phyloP scores from a whole-genome alignment of 2,797 vertebrate species.

The Serranus cabrilla region DNA sequence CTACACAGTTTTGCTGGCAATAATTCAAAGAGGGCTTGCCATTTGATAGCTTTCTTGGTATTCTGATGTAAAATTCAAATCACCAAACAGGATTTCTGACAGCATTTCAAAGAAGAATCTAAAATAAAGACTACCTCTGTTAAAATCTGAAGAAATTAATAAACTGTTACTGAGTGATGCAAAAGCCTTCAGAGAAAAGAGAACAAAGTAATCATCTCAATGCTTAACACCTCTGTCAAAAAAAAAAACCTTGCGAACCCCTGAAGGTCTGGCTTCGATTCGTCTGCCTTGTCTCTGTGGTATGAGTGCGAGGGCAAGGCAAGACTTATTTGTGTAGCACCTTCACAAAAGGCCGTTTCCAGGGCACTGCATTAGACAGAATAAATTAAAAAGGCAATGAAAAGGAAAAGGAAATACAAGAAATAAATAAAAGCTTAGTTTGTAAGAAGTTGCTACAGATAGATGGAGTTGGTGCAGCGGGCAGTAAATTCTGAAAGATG shows the following conservation, averaged over 20 bases:
- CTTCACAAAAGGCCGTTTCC: slow-evolving; percentile 8
- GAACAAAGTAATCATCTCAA: slow-evolving; percentile 7
- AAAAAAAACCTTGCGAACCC: background rate
- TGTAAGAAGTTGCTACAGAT: background rate
- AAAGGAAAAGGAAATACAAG: slow-evolving; percentile 11
- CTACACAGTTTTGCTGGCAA: background rate
- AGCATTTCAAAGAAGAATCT: slow-evolving; percentile 8
- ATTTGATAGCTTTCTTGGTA: background rate
- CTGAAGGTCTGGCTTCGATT: background rate
- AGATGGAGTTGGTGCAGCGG: background rate
- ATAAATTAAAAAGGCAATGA: background rate
- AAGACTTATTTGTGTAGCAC: slow-evolving; percentile 1
- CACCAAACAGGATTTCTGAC: background rate
- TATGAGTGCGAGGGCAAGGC: background rate
- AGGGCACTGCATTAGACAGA: background rate
- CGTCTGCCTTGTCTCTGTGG: background rate
- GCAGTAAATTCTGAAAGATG: background rate
- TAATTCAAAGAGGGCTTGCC: background rate
- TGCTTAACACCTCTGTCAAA: background rate
- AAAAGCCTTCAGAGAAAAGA: slow-evolving; percentile 15
- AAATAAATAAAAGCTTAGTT: background rate
- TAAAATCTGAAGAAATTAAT: slow-evolving; percentile 4
- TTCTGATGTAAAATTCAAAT: slow-evolving; percentile 3
- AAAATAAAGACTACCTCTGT: background rate
- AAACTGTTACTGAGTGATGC: background rate